Evolutionary conservation across 2,797 vertebrate genomes (phyloP), one percentile per base, ranked within the genome.

Genomic region (Parambassis ranga): DNA sequence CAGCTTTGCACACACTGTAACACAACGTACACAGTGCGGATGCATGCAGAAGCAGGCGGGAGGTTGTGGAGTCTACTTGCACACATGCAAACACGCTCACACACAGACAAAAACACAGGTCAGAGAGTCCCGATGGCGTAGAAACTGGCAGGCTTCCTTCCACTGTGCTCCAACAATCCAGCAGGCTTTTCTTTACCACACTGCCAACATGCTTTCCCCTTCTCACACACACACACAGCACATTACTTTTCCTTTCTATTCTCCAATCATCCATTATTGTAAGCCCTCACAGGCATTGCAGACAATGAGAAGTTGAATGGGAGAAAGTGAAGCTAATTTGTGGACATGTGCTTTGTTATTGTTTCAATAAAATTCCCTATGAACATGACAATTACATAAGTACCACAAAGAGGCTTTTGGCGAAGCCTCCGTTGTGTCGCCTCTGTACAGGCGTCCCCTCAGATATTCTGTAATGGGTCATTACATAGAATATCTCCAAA

Each of bases 271-370:
- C 77, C 75, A 84, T 87, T 89, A 83, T 80, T 87, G 73, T 74
- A 62, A 85, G 86, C 73, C 79, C 86, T 88, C 88, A 71, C 81
- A 86, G 79, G 86, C 87, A 84, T 82, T 81, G 71, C 60, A 82
- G 73, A 88, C 86, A 87, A 87, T 86, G 83, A 75, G 71, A 76
- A 80, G 81, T 78, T 86, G 82, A 85, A 85, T 79, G 75, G 62
- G 79, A 83, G 71, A 82, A 82, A 81, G 79, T 75, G 75, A 84
- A 81, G 87, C 87, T 89, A 86, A 91, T 90, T 90, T 87, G 80
- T 77, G 75, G 84, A 88, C 89, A 85, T 85, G 83, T 62, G 84
- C 87, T 89, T 89, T 90, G 87, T 90, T 88, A 81, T 80, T 85
- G 79, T 88, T 86, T 90, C 89, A 89, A 86, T 86, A 85, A 84